Evolutionary conservation across 2,888 invertebrate genomes (phyloP).

Genomic region (Myathropa florea): DNA sequence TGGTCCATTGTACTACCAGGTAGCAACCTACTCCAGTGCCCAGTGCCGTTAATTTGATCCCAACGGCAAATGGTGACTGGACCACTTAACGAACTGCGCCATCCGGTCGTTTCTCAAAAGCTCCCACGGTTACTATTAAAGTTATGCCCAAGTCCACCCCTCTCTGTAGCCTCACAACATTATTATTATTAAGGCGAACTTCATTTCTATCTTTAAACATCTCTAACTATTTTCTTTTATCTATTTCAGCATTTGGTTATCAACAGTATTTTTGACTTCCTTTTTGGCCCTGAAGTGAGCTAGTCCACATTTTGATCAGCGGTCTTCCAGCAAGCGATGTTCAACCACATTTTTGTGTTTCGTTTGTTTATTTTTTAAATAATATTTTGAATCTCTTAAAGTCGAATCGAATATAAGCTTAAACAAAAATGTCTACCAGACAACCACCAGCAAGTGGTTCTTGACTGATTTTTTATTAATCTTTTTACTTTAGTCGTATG

Average conservation of each 20-base stretch:
- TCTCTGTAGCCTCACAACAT: too few species aligned
- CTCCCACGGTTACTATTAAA: too few species aligned
- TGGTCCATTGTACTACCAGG: too few species aligned
- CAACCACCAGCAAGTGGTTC: constrained; percentile 34
- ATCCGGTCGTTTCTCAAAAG: too few species aligned
- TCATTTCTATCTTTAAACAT: too few species aligned
- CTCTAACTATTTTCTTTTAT: neutral
- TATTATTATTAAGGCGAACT: too few species aligned
- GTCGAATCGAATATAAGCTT: constrained; percentile 54
- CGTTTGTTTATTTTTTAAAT: constrained; percentile 10
- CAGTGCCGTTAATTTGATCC: too few species aligned
- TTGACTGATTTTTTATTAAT: constrained; percentile 67
- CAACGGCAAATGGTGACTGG: too few species aligned
- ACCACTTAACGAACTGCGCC: too few species aligned
- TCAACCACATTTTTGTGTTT: constrained; percentile 44
- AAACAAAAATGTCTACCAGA: constrained; percentile 28
- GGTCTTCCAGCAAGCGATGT: constrained; percentile 57
- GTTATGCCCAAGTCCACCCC: too few species aligned
- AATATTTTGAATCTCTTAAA: constrained; percentile 55
- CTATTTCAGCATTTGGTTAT: constrained; percentile 50
- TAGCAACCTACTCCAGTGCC: too few species aligned
- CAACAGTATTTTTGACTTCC: constrained; percentile 52
- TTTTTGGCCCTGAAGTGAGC: constrained; percentile 48
- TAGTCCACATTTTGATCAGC: constrained; percentile 65
- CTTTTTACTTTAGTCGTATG: constrained; percentile 12